These are phyloP conservation scores for Ptychobarbus kaznakovi DNA, from an alignment of 2,797 vertebrate genomes.

Conservation along the genomic window DNA sequence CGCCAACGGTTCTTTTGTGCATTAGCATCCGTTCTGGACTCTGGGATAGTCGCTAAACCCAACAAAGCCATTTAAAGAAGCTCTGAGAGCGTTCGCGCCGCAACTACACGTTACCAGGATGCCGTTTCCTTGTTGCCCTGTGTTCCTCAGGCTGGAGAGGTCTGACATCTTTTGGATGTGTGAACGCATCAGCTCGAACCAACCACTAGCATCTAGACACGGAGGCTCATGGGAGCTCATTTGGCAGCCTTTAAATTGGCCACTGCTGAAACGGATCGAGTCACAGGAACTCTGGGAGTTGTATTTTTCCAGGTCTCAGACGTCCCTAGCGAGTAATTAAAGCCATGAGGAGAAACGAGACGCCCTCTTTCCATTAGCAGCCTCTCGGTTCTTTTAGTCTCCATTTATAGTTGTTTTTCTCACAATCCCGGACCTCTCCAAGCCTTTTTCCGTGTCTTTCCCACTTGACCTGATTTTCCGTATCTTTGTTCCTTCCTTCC, in stretches of 20 bases:
- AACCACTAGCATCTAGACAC: constrained; percentile 24
- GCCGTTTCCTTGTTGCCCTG: not conserved
- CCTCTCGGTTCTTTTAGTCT: constrained; percentile 2
- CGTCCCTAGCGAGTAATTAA: constrained; percentile 43
- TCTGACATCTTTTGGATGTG: constrained; percentile 32
- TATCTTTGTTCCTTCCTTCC: constrained; percentile 47
- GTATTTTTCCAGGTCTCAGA: constrained; percentile 47
- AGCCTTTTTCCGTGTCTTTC: constrained; percentile 20
- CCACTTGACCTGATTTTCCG: constrained; percentile 56
- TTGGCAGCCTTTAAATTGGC: constrained; percentile 44
- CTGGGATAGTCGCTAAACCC: constrained; percentile 19
- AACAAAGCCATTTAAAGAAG: constrained; percentile 58
- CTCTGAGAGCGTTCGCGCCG: not conserved
- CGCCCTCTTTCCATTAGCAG: constrained; percentile 39
- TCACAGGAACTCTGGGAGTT: constrained; percentile 47
- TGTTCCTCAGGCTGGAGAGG: constrained; percentile 38
- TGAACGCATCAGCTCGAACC: constrained; percentile 14
- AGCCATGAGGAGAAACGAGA: constrained; percentile 31
- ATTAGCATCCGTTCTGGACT: not conserved
- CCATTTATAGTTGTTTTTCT: constrained; percentile 21
- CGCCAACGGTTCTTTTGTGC: constrained; percentile 5
- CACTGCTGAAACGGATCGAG: constrained; percentile 37
- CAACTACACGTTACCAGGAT: constrained; percentile 53
- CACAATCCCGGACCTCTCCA: not conserved
- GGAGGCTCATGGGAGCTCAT: constrained; percentile 54